These are phyloP conservation scores for Dicranocentrus wangi DNA, from an alignment of 2,888 invertebrate species.

Conservation along the genomic window DNA sequence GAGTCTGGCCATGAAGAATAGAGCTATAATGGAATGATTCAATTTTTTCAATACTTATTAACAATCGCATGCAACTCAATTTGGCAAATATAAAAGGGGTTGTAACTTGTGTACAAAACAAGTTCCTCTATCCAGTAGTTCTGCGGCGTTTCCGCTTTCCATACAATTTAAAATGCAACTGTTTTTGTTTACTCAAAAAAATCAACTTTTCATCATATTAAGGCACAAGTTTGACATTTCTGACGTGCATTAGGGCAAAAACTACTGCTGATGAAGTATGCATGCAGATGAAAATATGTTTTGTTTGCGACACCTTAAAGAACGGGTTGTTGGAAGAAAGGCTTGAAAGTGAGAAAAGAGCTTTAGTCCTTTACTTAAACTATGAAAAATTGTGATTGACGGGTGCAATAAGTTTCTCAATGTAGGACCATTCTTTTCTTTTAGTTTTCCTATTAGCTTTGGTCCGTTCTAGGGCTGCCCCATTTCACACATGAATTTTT, in stretches of 20 bases:
- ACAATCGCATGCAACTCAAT: constrained; percentile 47
- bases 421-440: constrained; percentile 23
- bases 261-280: no score
- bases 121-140: not conserved
- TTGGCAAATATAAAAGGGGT: not conserved
- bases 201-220: not conserved
- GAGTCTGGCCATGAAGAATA: constrained; percentile 28
- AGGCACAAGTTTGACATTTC: not conserved
- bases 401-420: constrained; percentile 49
- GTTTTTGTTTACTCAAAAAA: not conserved
- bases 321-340: no score
- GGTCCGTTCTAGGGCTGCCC: constrained; percentile 51
- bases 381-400: constrained; percentile 56
- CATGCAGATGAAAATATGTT: no score
- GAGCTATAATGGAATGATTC: constrained; percentile 42
- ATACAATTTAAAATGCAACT: not conserved
- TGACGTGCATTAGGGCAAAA: no score
- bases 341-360: no score
- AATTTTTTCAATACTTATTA: constrained; percentile 46
- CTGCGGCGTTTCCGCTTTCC: constrained; percentile 6
- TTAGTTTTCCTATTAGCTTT: constrained; percentile 32
- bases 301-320: no score
- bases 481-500: constrained; percentile 62
- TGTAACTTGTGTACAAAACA: not conserved
- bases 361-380: no score